phyloP scores from a whole-genome alignment of 2,113 vertebrate species.

The rat (Rattus norvegicus) region DNA sequence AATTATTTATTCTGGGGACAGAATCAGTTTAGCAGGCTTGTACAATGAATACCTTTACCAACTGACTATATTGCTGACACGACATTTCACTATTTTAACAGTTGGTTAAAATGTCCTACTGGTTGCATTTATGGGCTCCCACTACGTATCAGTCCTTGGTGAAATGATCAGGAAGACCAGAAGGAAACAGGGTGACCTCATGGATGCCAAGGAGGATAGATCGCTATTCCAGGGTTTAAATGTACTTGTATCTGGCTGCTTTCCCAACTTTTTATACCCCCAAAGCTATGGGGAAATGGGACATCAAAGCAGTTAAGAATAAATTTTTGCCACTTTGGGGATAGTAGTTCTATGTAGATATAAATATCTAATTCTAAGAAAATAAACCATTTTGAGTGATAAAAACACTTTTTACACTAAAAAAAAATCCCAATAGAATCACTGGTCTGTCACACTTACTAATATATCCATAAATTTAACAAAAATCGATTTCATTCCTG shows the following conservation, averaged over 20 bases:
- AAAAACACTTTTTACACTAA: background rate
- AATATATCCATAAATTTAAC: background rate
- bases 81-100: background rate
- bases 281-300: conserved; percentile 15
- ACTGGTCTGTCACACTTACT: background rate
- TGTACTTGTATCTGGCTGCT: background rate
- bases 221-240: background rate
- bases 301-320: background rate
- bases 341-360: background rate
- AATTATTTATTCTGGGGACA: too few species aligned
- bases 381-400: background rate
- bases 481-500: background rate
- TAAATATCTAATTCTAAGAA: background rate
- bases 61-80: too few species aligned
- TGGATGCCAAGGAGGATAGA: background rate
- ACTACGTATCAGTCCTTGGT: background rate
- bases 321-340: background rate
- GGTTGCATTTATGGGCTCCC: background rate
- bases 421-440: background rate
- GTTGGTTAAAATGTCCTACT: background rate
- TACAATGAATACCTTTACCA: too few species aligned
- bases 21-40: too few species aligned
- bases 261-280: background rate
- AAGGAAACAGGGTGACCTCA: background rate
- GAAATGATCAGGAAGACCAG: conserved; percentile 15